Conservation (phyloP, 2,113 vertebrate genomes). For the Carassius auratus region DNA sequence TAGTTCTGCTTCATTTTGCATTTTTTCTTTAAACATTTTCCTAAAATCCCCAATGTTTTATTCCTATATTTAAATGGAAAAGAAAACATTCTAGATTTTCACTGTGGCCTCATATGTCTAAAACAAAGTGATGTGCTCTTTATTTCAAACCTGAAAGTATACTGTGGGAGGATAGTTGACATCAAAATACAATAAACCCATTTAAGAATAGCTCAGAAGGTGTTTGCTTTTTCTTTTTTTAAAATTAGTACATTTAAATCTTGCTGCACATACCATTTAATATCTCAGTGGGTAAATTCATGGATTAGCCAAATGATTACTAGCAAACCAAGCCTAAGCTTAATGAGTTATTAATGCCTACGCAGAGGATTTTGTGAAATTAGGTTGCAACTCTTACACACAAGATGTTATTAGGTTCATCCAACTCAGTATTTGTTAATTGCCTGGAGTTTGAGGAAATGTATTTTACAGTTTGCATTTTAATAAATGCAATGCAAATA, state of each 20-base stretch:
- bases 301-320: constrained; percentile 28
- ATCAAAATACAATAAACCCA: not conserved
- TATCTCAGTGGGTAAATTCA: not conserved
- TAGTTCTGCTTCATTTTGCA: not conserved
- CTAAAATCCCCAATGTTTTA: not conserved
- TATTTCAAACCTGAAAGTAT: not conserved
- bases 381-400: not conserved
- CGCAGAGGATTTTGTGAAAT: constrained; percentile 6
- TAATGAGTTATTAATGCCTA: constrained; percentile 39
- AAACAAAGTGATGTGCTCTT: not conserved
- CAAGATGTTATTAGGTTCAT: not conserved
- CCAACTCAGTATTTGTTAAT: not conserved
- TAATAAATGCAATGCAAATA: not conserved
- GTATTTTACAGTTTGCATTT: not conserved
- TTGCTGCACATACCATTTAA: not conserved
- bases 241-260: not conserved
- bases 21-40: too few relatives aligned
- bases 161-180: not conserved
- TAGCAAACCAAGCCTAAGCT: constrained; percentile 15
- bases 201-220: not conserved
- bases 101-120: not conserved
- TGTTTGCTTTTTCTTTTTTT: not conserved
- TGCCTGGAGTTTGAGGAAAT: not conserved
- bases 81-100: not conserved
- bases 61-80: not conserved